These are phyloP conservation scores for Ctenoplectra terminalis DNA, from an alignment of 1,140 invertebrate genomes.

Conservation along the genomic window DNA sequence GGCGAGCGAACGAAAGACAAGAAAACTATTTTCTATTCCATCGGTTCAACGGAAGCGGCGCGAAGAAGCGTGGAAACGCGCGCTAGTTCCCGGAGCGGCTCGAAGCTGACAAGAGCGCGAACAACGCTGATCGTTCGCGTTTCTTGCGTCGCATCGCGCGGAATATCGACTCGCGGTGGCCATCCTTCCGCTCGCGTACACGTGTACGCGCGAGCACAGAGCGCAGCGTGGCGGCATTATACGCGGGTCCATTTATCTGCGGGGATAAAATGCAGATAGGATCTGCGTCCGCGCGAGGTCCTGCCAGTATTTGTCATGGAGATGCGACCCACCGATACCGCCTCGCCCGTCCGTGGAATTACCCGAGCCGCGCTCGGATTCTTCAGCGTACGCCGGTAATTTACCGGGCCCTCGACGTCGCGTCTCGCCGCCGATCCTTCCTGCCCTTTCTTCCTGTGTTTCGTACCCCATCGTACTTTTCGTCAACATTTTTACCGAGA, in stretches of 20 bases:
- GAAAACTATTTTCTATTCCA: constrained; percentile 14
- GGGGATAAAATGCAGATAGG: constrained; percentile 73
- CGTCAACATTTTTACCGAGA: too few species aligned
- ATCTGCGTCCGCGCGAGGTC: constrained; percentile 77
- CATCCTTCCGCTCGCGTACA: constrained; percentile 34
- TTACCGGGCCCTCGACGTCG: constrained; percentile 62
- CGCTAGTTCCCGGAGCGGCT: background rate
- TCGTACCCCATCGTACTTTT: background rate
- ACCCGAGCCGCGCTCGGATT: constrained; percentile 69
- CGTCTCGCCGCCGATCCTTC: constrained; percentile 48
- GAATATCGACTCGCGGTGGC: constrained; percentile 50
- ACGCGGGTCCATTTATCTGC: constrained; percentile 76
- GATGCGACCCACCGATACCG: constrained; percentile 74
- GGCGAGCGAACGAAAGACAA: background rate
- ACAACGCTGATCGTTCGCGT: background rate
- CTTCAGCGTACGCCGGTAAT: constrained; percentile 70
- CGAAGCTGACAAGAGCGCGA: background rate
- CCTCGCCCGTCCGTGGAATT: constrained; percentile 67
- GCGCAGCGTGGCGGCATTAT: constrained; percentile 63
- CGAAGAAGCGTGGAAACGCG: constrained; percentile 33
- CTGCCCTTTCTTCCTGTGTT: background rate
- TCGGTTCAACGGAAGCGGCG: background rate
- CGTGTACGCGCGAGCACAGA: constrained; percentile 55
- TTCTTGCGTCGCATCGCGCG: constrained; percentile 12
- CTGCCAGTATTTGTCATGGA: constrained; percentile 79